These are phyloP conservation scores for Pao palembangensis DNA, from an alignment of 2,113 vertebrate genomes.

Conservation along the genomic window DNA sequence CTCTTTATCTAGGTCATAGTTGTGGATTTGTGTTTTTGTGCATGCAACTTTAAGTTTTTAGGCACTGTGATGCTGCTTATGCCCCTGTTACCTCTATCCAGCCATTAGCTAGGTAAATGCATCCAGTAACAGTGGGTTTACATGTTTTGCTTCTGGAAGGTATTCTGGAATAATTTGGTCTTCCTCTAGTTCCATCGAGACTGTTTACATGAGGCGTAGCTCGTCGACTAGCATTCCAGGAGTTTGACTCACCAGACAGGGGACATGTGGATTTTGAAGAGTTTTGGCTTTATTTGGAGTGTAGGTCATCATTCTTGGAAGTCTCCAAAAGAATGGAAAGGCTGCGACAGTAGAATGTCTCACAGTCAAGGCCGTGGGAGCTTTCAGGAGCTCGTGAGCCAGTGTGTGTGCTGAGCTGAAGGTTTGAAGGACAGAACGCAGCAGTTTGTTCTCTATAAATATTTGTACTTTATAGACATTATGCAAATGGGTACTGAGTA, in stretches of 20 bases:
- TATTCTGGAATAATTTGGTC: no score
- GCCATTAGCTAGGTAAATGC: background rate
- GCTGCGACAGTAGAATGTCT: no score
- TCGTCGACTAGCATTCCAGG: background rate
- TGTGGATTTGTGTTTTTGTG: background rate
- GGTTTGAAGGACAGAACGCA: background rate
- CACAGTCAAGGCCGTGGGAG: background rate
- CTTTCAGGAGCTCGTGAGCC: background rate
- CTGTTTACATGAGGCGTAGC: background rate
- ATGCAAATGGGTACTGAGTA: no score
- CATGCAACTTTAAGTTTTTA: background rate
- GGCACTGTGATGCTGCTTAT: no score
- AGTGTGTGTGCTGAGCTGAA: background rate
- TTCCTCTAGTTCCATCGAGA: background rate
- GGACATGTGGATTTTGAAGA: background rate
- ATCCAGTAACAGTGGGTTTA: no score
- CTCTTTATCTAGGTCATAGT: background rate
- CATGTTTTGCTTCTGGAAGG: background rate
- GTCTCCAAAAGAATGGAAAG: no score
- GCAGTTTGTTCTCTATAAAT: background rate
- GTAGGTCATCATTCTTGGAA: no score
- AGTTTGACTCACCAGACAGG: background rate
- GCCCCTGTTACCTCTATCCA: background rate
- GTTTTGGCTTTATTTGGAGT: no score
- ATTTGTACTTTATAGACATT: no score